Base-by-base conservation (phyloP, 2,113 vertebrate genomes). In the Aythya baeri region DNA sequence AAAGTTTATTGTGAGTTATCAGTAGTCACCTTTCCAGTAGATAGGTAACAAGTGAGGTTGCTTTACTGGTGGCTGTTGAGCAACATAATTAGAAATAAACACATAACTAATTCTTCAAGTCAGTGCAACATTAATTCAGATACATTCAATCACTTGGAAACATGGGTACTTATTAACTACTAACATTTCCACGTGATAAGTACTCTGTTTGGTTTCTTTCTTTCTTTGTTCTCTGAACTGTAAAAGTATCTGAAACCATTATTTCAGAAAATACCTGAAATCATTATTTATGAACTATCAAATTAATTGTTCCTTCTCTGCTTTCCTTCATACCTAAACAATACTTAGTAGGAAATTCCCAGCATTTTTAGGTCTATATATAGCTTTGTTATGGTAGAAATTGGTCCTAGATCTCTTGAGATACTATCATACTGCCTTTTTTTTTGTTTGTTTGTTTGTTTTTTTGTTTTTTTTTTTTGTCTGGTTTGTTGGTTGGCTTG, bases 201-300 rank as follows among this genome's bases (percentile, higher is more conserved):
- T 14, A 20, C 55, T 95, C 63, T 92, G 81, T 92, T 90, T 91
- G 55, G 76, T 90, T 91, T 88, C 93, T 91, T 93, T 96, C 82
- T 96, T 95, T 94, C 63, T 91, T 77, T 95, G 89, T 96, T 91
- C 94, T 91, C 72, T 94, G 89, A 89, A 95, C 86, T 93, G 93
- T 96, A 93, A 93, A 96, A 97, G 70, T 81, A 94, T 96, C 85
- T 81, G 86, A 93, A 91, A 88, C 52, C 74, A 91, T 95, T 96
- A 97, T 83, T 93, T 93, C 68, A 91, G 91, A 93, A 88, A 93
- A 94, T 81, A 89, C 79, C 52, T 81, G 94, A 91, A 96, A 89
- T 88, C 29, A 54, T 96, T 86, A 91, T 95, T 97, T 94, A 88
- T 96, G 86, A 81, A 86, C 93, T 90, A 83, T 72, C 57, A 84